Evolutionary conservation across 2,113 vertebrate genomes (phyloP), one percentile per base, ranked within the genome.

Genomic region (Pedionomus torquatus): DNA sequence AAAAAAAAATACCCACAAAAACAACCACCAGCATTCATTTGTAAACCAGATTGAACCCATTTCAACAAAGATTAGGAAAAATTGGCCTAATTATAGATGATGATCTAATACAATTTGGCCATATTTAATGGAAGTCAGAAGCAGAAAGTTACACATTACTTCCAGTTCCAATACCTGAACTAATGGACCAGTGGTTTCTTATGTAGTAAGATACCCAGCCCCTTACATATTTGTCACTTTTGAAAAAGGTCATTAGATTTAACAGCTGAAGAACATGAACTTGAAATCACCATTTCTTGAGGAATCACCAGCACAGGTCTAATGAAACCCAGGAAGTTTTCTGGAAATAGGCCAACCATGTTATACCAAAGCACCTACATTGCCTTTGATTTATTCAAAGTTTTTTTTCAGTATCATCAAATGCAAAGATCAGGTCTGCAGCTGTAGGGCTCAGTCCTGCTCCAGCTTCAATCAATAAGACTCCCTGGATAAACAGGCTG

Each of bases 31-130:
- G 28, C 68, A 33, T 58, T 93, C 84, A 83, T 78, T 91, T 90
- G 58, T 82, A 87, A 92, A 93, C 66, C 92, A 96, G 90, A 80
- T 0, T 96, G 93, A 96, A 95, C 60, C 55, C 72, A 93, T 90
- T 97, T 94, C 89, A 93, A 60, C 71, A 90, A 91, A 95, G 71
- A 92, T 86, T 76, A 94, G 87, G 87, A 95, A 92, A 94, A 96
- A 94, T 48, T 90, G 84, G 61, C 80, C 76, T 95, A 95, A 94
- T 88, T 94, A 93, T 39, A 84, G 75, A 87, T 88, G 76, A 90
- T 93, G 84, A 86, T 76, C 61, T 93, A 94, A 93, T 83, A 88
- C 68, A 90, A 96, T 89, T 80, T 95, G 69, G 60, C 52, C 66
- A 77, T 77, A 66, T 80, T 95, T 95, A 96, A 93, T 86, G 82